Evolutionary conservation across 2,113 vertebrate genomes (phyloP), one percentile per base, ranked within the genome.

Genomic region (Glaucomys volans): DNA sequence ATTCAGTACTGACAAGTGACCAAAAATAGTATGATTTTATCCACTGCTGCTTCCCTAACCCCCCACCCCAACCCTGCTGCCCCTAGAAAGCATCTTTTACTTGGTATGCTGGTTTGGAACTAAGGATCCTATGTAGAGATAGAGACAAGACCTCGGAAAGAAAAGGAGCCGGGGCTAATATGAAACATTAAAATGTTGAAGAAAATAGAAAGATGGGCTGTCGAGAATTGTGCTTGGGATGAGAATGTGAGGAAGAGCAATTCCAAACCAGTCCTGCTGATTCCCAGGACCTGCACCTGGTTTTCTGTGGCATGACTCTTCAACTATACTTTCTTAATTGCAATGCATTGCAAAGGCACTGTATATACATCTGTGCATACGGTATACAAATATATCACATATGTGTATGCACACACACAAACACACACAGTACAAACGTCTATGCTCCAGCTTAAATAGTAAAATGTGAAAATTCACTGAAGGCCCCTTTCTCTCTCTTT

Each of bases 271-370:
- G 2, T 44, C 4, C 4, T 54, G 13, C 24, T 14, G 42, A 13
- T n/a, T 88, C 59, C n/a, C 26, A 64, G 35, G 30, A 14, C 35
- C 3, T 0, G 0, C 42, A 12, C 6, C 32, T 35, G 5, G 9
- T 30, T 95, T 85, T 62, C 52, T 79, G 47, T 18, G 28, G 1
- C 11, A 42, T 37, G 28, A 59, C 13, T 44, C 5, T 44, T 47
- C 22, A 86, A 17, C 37, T 12, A 22, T 26, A 72, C 13, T 4
- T 77, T 81, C 72, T 76, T 50, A 42, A 72, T 10, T 74, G 9
- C 82, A 57, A 66, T 75, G 2, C 54, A n/a, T 81, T 85, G 77
- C 44, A 91, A 57, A 62, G 59, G 52, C 13, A 42, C 47, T 62
- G 2, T 62, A 71, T n/a, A 10, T 7, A 50, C 79, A 22, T 30